These are phyloP conservation scores for Cynocephalus volans DNA, from an alignment of 2,113 vertebrate species.

Conservation along the genomic window DNA sequence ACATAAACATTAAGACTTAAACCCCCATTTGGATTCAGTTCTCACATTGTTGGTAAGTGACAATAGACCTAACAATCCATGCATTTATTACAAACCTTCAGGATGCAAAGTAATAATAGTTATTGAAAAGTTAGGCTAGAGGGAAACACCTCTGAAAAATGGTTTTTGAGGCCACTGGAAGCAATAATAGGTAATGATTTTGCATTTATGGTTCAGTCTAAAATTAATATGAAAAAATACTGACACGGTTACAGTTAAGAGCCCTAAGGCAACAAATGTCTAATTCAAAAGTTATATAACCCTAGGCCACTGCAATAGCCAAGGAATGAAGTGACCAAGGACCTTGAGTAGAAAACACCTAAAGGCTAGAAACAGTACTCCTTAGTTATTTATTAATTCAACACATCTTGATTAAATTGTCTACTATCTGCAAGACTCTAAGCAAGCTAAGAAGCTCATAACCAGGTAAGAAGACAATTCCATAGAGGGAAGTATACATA, in stretches of 20 bases:
- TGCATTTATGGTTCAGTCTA: slow-evolving; percentile 57
- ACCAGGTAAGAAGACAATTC: slow-evolving; percentile 50
- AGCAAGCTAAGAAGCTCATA: slow-evolving; percentile 57
- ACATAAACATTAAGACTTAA: slow-evolving; percentile 53
- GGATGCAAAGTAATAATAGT: background rate
- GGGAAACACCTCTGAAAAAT: slow-evolving; percentile 37
- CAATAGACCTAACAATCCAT: background rate
- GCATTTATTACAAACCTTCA: slow-evolving; percentile 52
- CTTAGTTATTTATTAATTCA: slow-evolving; percentile 59
- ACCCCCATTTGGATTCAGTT: slow-evolving; percentile 11
- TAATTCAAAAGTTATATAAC: slow-evolving; percentile 62
- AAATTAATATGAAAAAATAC: slow-evolving; percentile 53
- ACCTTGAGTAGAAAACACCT: slow-evolving; percentile 33
- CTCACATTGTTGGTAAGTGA: slow-evolving; percentile 26
- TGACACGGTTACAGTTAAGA: slow-evolving; percentile 40
- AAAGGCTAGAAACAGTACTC: slow-evolving; percentile 33
- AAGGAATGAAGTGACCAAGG: slow-evolving; percentile 56
- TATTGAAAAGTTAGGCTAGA: background rate
- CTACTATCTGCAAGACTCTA: slow-evolving; percentile 60
- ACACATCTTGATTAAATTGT: slow-evolving; percentile 54
- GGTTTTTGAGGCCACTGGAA: slow-evolving; percentile 25
- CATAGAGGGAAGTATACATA: background rate
- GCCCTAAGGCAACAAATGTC: slow-evolving; percentile 36
- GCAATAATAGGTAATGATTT: slow-evolving; percentile 1
- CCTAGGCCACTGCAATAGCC: background rate